These are phyloP conservation scores for Drosophila engyochracea DNA, from an alignment of 2,888 invertebrate genomes.

Conservation along the genomic window DNA sequence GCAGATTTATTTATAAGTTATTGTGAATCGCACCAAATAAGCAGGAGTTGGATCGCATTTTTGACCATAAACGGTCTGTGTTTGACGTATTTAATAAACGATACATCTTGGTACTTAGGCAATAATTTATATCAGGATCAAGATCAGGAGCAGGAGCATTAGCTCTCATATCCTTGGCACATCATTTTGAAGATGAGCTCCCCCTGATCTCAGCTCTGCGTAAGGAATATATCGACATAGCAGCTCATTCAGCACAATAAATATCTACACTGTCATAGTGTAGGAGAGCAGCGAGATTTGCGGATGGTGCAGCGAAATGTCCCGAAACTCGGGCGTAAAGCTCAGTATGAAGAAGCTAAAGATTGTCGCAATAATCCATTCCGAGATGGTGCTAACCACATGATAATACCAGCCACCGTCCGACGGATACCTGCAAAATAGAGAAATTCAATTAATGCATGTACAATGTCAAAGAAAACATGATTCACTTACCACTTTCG, in stretches of 20 bases:
- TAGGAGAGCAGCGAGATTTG: conserved; percentile 80
- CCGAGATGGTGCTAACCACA: conserved; percentile 88
- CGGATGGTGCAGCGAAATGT: conserved; percentile 87
- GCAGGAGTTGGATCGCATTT: neutral
- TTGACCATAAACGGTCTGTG: neutral
- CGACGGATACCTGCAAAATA: conserved; percentile 84
- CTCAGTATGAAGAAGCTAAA: conserved; percentile 88
- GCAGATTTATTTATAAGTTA: conserved; percentile 14
- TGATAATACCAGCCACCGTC: conserved; percentile 89
- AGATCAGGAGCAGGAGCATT: neutral
- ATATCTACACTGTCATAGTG: conserved; percentile 73
- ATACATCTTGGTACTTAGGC: conserved; percentile 34
- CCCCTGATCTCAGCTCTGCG: neutral
- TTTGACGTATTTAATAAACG: conserved; percentile 16
- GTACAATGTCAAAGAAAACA: neutral
- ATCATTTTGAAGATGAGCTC: neutral
- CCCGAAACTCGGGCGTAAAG: conserved; percentile 88
- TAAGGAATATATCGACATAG: conserved; percentile 9
- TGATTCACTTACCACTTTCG: conserved; percentile 86
- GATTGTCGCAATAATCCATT: conserved; percentile 89
- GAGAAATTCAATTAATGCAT: neutral
- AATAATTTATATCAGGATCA: conserved; percentile 17
- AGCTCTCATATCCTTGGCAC: conserved; percentile 13
- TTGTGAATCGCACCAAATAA: neutral
- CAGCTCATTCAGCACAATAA: neutral